phyloP scores from a whole-genome alignment of 2,888 invertebrate genomes.

The Terebella lapidaria region DNA sequence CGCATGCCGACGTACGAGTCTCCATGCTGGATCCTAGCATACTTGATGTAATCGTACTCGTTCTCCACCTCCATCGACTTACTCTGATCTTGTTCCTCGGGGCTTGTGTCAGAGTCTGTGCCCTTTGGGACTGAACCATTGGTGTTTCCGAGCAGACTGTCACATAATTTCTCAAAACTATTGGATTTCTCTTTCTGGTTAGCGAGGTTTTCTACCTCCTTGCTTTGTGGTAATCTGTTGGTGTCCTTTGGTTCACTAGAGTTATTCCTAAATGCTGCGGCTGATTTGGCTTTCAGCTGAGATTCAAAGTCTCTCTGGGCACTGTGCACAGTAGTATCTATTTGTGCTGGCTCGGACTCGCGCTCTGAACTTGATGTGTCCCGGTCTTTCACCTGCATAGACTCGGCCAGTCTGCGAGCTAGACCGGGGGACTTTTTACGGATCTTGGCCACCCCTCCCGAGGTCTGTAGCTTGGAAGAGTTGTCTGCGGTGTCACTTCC shows the following conservation, averaged over 20 bases:
- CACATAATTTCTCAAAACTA: slow-evolving; percentile 1
- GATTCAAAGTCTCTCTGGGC: slow-evolving; percentile 11
- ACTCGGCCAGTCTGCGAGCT: slow-evolving; percentile 38
- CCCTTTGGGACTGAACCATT: neutral
- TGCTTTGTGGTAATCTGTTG: neutral
- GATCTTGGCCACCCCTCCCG: slow-evolving; percentile 44
- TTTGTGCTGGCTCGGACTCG: slow-evolving; percentile 23
- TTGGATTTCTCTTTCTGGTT: neutral
- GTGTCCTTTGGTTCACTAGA: neutral
- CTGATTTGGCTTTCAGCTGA: neutral
- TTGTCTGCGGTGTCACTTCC: slow-evolving; percentile 31
- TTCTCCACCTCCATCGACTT: slow-evolving; percentile 39
- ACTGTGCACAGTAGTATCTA: slow-evolving; percentile 14
- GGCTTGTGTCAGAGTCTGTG: neutral
- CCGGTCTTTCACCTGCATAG: neutral
- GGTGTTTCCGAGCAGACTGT: neutral
- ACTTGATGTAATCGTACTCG: slow-evolving; percentile 51
- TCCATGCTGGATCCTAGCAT: slow-evolving; percentile 54
- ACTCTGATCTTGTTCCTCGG: neutral
- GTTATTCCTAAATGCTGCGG: neutral
- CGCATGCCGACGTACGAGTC: slow-evolving; percentile 75
- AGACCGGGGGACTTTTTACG: slow-evolving; percentile 49
- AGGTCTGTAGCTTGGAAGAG: slow-evolving; percentile 28
- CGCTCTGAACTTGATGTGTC: slow-evolving; percentile 38
- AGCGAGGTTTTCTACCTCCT: neutral